Evolutionary conservation across 2,797 vertebrate genomes (phyloP).

Genomic region (Girardinus metallicus): DNA sequence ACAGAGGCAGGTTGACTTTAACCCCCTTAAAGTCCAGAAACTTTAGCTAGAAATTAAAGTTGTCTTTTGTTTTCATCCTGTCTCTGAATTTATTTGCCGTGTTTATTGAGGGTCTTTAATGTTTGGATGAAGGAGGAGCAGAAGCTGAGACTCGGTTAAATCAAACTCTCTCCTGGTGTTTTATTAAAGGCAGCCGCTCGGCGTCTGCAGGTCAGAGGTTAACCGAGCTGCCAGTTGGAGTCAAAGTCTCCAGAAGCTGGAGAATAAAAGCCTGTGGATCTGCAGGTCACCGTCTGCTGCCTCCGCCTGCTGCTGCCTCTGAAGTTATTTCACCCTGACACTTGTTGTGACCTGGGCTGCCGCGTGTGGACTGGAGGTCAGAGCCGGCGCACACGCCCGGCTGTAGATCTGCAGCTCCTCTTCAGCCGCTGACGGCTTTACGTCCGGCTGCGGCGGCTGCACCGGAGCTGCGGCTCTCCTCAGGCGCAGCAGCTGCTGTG

Average conservation of each 20-base stretch:
- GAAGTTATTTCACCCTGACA: slow-evolving; percentile 14
- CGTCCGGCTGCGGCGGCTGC: slow-evolving; percentile 6
- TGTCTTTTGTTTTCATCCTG: neutral
- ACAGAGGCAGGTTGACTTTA: neutral
- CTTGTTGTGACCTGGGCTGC: slow-evolving; percentile 23
- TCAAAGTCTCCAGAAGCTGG: neutral
- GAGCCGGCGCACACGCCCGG: neutral
- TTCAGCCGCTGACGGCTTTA: slow-evolving; percentile 19
- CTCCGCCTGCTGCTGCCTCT: slow-evolving; percentile 11
- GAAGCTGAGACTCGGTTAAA: neutral
- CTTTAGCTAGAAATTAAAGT: no score
- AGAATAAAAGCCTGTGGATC: neutral
- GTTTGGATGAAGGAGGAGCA: neutral
- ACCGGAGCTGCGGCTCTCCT: neutral
- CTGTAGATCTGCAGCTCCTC: slow-evolving; percentile 25
- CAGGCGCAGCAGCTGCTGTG: slow-evolving; percentile 25
- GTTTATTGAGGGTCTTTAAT: neutral
- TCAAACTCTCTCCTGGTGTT: neutral
- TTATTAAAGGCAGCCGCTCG: neutral
- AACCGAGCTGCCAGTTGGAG: neutral
- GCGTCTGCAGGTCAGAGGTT: neutral
- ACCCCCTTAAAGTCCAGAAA: neutral
- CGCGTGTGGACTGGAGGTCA: slow-evolving; percentile 20
- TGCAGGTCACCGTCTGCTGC: slow-evolving; percentile 17
- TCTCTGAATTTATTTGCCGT: no score